These are phyloP conservation scores for Mungos mungo DNA, from an alignment of 2,113 vertebrate genomes.

Conservation along the genomic window DNA sequence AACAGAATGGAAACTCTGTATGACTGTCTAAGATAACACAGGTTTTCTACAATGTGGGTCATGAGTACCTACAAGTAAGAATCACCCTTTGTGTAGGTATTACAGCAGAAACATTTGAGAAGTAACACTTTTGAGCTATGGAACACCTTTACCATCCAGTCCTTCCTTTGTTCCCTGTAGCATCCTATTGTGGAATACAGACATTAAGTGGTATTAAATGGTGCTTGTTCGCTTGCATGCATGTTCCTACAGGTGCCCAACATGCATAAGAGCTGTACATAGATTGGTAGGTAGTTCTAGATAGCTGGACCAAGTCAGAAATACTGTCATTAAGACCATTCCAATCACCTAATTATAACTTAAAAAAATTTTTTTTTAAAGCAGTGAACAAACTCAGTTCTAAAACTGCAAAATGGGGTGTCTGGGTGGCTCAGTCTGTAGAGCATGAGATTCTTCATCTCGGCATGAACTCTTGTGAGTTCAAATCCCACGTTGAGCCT, in stretches of 20 bases:
- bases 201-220: constrained; percentile 31
- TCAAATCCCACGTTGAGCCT: too few relatives aligned
- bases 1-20: constrained; percentile 8
- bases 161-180: background rate
- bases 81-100: background rate
- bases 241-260: background rate
- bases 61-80: background rate
- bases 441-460: too few relatives aligned
- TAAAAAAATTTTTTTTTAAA: background rate
- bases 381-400: background rate
- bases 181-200: background rate
- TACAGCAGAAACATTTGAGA: background rate
- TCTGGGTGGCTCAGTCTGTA: too few relatives aligned
- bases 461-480: too few relatives aligned
- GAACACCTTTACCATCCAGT: background rate
- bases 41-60: background rate
- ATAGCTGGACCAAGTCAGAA: constrained; percentile 27
- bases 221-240: background rate
- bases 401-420: background rate
- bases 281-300: background rate
- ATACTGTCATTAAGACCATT: background rate
- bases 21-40: background rate
- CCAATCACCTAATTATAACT: background rate
- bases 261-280: background rate
- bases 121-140: background rate